Conservation (phyloP, 2,888 invertebrate species). For the Drosophila emarginata region DNA sequence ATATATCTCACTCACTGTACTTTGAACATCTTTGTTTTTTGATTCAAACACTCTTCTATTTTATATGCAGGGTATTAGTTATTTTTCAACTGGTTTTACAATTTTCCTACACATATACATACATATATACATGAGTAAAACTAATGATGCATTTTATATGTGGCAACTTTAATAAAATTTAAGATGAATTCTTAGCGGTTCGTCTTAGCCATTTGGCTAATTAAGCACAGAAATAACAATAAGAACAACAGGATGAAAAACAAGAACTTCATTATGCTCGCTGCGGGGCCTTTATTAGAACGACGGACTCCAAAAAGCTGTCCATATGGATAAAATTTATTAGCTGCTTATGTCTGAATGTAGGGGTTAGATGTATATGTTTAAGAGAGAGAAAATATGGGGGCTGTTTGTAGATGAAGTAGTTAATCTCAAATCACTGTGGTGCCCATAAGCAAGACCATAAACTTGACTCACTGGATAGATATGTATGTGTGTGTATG, state of each 20-base stretch:
- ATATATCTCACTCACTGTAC: too few relatives aligned
- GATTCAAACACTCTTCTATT: too few relatives aligned
- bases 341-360: constrained; percentile 49
- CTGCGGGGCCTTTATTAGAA: constrained; percentile 29
- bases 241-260: constrained; percentile 33
- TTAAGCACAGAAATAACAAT: constrained; percentile 49
- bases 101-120: constrained; percentile 6
- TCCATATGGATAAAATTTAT: constrained; percentile 62
- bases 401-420: constrained; percentile 29
- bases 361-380: constrained; percentile 4
- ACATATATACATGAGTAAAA: too few relatives aligned
- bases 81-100: not conserved
- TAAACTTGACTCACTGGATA: constrained; percentile 23
- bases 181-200: constrained; percentile 20
- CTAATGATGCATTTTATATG: constrained; percentile 46
- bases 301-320: constrained; percentile 31
- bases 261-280: constrained; percentile 36
- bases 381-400: not conserved
- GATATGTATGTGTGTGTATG: not conserved
- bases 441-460: constrained; percentile 43
- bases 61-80: not conserved
- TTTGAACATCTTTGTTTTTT: not conserved
- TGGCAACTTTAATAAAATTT: constrained; percentile 44
- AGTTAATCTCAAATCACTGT: constrained; percentile 57
- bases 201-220: constrained; percentile 46